phyloP scores from a whole-genome alignment of 2,113 vertebrate species.

The Colinus virginianus region DNA sequence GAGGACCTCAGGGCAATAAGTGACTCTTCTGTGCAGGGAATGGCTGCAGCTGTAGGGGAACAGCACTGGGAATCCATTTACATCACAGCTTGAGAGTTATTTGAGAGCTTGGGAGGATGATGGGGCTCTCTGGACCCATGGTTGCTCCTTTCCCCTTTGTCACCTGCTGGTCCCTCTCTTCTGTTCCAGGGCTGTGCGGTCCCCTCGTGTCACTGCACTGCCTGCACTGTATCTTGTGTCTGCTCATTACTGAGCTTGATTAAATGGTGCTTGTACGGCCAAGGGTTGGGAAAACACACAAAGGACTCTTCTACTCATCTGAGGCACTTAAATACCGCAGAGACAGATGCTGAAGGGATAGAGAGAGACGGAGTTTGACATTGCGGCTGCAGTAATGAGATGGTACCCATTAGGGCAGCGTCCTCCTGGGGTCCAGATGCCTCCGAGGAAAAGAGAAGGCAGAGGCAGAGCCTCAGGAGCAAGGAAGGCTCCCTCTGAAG shows the following conservation, averaged over 20 bases:
- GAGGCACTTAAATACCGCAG: constrained; percentile 27
- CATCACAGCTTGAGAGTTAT: rapidly evolving
- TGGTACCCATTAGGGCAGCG: background rate
- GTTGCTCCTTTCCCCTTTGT: background rate
- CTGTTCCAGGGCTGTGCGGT: background rate
- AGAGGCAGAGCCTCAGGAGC: background rate
- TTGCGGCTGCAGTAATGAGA: background rate
- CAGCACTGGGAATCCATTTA: background rate
- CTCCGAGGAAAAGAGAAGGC: background rate
- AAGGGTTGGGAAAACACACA: constrained; percentile 53
- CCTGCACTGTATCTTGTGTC: background rate
- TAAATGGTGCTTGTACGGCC: constrained; percentile 55
- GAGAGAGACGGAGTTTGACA: background rate
- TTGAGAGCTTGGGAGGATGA: background rate
- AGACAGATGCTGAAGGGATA: constrained; percentile 36
- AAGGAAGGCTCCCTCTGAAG: background rate
- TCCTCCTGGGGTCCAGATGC: background rate
- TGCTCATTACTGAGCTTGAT: constrained; percentile 57
- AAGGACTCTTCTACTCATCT: constrained; percentile 43
- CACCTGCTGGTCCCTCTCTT: background rate
- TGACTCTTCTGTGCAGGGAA: too few relatives aligned
- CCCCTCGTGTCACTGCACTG: constrained; percentile 5
- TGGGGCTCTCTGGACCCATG: rapidly evolving
- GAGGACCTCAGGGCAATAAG: background rate
- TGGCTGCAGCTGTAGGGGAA: background rate